phyloP scores from a whole-genome alignment of 1,140 invertebrate species.

The Xylocopa sonorina region DNA sequence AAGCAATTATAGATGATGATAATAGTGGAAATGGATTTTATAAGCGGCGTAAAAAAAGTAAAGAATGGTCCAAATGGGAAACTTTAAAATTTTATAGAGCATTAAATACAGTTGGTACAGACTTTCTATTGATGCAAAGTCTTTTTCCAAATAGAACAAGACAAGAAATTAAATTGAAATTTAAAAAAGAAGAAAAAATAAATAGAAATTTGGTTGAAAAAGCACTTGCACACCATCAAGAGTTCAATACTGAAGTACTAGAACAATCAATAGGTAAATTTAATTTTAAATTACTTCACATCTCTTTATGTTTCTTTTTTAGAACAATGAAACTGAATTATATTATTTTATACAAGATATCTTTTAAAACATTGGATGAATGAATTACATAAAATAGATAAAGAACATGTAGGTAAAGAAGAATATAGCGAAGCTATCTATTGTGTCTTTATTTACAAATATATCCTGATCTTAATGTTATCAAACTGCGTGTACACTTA shows the following conservation, averaged over 20 bases:
- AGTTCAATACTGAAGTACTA: conserved; percentile 82
- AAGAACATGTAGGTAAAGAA: no score
- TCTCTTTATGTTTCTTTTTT: neutral
- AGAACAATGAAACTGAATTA: no score
- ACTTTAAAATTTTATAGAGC: conserved; percentile 94
- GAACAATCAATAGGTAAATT: conserved; percentile 79
- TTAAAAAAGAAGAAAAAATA: conserved; percentile 85
- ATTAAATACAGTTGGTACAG: conserved; percentile 93
- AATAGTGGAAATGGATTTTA: conserved; percentile 86
- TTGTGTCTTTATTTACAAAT: neutral
- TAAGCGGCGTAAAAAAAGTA: conserved; percentile 84
- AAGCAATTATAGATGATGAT: conserved; percentile 86
- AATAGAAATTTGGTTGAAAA: conserved; percentile 83
- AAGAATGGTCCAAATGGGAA: conserved; percentile 87
- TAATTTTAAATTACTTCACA: conserved; percentile 46
- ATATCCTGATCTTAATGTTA: no score
- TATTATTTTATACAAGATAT: neutral
- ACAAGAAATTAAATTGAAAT: conserved; percentile 91
- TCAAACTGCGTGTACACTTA: no score
- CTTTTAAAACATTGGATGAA: neutral
- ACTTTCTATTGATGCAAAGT: conserved; percentile 93
- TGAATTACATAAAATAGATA: neutral
- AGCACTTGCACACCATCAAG: conserved; percentile 81
- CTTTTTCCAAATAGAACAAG: conserved; percentile 91
- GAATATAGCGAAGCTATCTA: neutral